Conservation (phyloP, 23 tunicate species). For the Trididemnum miniatum region DNA sequence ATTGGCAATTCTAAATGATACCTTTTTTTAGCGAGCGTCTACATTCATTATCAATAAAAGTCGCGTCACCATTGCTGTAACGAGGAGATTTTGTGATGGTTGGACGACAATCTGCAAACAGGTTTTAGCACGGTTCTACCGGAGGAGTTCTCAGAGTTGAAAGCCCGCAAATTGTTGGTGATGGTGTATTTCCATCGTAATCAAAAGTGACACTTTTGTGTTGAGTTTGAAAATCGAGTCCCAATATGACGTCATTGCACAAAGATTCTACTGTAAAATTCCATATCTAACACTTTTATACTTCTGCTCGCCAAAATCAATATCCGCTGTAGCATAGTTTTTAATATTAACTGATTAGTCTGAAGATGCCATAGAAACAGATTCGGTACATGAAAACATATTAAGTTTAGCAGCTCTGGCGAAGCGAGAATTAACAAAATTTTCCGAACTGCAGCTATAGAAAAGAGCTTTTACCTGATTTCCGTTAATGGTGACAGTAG, state of each 20-base stretch:
- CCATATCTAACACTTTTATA: not conserved
- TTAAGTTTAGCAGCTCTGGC: not conserved
- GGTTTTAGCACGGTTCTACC: too few species aligned
- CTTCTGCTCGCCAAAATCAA: not conserved
- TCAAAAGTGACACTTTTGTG: slow-evolving; percentile 4
- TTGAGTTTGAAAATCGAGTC: slow-evolving; percentile 11
- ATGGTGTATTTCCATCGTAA: slow-evolving; percentile 3
- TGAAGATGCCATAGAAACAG: slow-evolving; percentile 13
- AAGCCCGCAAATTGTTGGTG: too few species aligned
- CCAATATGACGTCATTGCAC: slow-evolving; percentile 11
- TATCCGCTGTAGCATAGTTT: not conserved
- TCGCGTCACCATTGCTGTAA: too few species aligned
- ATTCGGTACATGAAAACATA: not conserved
- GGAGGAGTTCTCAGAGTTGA: too few species aligned
- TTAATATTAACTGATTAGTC: not conserved
- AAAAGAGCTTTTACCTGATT: not conserved
- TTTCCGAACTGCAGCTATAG: not conserved
- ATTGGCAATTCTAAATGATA: too few species aligned
- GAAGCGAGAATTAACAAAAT: not conserved
- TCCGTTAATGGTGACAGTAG: not conserved
- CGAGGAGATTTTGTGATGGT: too few species aligned
- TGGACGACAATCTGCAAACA: too few species aligned
- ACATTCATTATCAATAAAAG: too few species aligned
- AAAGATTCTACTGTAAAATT: not conserved
- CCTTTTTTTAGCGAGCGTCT: too few species aligned